Evolutionary conservation across 2,113 vertebrate genomes (phyloP).

Genomic region (Illadopsis cleaveri): DNA sequence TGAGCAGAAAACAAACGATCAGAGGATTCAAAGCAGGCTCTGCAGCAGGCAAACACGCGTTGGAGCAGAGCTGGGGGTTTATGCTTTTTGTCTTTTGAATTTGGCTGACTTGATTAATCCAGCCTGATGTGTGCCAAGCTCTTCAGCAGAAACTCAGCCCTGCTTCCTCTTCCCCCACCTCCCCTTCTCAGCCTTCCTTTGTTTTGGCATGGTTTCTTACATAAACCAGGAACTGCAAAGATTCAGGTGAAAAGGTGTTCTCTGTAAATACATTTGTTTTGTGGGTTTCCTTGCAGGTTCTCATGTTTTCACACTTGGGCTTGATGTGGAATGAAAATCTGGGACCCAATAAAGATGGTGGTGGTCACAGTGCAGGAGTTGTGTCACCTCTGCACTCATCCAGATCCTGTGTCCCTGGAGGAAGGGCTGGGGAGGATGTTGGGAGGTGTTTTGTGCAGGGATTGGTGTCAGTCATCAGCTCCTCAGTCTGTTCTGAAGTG

Average conservation of each 20-base stretch:
- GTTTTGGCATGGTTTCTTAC: background rate
- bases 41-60: conserved; percentile 11
- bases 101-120: conserved; percentile 64
- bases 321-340: background rate
- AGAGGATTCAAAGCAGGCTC: conserved; percentile 14
- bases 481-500: background rate
- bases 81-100: conserved; percentile 24
- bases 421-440: rapidly evolving
- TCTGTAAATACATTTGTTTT: background rate
- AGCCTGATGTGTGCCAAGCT: conserved; percentile 44
- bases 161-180: background rate
- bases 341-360: rapidly evolving
- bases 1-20: conserved; percentile 40
- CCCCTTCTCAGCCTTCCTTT: background rate
- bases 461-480: background rate
- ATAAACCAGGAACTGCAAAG: background rate
- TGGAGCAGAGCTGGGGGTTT: conserved; percentile 50
- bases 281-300: background rate
- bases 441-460: background rate
- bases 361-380: background rate
- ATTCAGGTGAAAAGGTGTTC: background rate
- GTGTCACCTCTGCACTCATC: rapidly evolving
- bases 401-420: rapidly evolving
- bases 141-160: conserved; percentile 35
- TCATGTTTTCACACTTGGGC: background rate